Percentiles rank a stretch among this genome's conserved stretches.
phyloP scores from a whole-genome alignment of 2,888 invertebrate genomes.

The Tiliacea citrago region DNA sequence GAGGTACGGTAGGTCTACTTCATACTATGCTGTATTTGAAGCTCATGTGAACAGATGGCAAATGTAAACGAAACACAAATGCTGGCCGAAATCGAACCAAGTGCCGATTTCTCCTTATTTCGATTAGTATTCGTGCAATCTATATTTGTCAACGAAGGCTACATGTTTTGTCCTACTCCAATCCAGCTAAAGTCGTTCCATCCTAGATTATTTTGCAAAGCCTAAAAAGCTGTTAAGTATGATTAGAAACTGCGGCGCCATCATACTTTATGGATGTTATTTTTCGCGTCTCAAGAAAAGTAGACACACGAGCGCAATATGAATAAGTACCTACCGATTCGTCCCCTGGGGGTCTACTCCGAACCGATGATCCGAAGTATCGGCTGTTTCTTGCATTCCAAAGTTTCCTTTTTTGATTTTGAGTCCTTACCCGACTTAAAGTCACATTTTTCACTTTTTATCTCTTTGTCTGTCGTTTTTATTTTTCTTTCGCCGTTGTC shows the following conservation, averaged over 20 bases:
- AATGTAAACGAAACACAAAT: neutral
- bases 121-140: too few relatives aligned
- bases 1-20: slow-evolving; percentile 18
- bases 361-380: too few relatives aligned
- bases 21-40: slow-evolving; percentile 8
- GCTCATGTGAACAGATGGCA: neutral
- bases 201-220: neutral
- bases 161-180: neutral
- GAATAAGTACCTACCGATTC: neutral
- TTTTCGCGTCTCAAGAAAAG: slow-evolving; percentile 3
- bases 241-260: slow-evolving; percentile 18
- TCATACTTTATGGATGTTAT: slow-evolving; percentile 1
- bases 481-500: too few relatives aligned
- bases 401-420: too few relatives aligned
- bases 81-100: neutral
- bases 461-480: too few relatives aligned
- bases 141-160: neutral
- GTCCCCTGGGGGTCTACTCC: too few relatives aligned
- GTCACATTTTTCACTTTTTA: too few relatives aligned
- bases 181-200: neutral
- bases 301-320: neutral
- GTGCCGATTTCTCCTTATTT: neutral
- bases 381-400: neutral
- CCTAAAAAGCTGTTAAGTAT: slow-evolving; percentile 25
- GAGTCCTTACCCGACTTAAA: too few relatives aligned